These are phyloP conservation scores for Wasmannia auropunctata DNA, from an alignment of 1,140 invertebrate genomes.

Conservation along the genomic window DNA sequence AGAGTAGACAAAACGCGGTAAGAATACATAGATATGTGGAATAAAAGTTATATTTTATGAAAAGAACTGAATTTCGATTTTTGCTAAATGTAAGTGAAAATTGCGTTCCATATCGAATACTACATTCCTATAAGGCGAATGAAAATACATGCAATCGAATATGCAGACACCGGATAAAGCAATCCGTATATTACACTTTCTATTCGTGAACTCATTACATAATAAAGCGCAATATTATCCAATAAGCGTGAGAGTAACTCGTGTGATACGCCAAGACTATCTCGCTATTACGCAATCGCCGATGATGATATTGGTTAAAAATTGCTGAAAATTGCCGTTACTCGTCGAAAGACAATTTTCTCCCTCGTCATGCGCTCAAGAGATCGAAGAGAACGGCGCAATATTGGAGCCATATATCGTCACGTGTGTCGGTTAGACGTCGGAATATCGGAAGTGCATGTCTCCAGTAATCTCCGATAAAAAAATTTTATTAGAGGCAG, in stretches of 20 bases:
- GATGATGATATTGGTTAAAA: conserved; percentile 7
- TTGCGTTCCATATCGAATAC: neutral
- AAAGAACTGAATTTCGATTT: neutral
- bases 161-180: conserved; percentile 15
- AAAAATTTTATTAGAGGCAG: conserved; percentile 39
- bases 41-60: neutral
- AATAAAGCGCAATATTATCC: conserved; percentile 48
- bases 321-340: conserved; percentile 25
- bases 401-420: neutral
- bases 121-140: neutral
- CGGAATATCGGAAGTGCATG: conserved; percentile 6
- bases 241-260: conserved; percentile 44
- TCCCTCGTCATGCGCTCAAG: neutral
- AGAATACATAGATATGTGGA: neutral
- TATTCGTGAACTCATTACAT: conserved; percentile 54
- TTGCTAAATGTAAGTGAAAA: neutral
- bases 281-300: conserved; percentile 13
- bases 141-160: neutral
- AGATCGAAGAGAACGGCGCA: neutral
- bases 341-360: conserved; percentile 1
- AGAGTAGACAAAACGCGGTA: neutral
- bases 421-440: neutral
- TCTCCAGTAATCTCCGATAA: conserved; percentile 21
- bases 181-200: conserved; percentile 49
- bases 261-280: neutral